Evolutionary conservation across 1,140 invertebrate species (phyloP), one percentile per base, ranked within the genome.

Genomic region (Brachionus koreanus): DNA sequence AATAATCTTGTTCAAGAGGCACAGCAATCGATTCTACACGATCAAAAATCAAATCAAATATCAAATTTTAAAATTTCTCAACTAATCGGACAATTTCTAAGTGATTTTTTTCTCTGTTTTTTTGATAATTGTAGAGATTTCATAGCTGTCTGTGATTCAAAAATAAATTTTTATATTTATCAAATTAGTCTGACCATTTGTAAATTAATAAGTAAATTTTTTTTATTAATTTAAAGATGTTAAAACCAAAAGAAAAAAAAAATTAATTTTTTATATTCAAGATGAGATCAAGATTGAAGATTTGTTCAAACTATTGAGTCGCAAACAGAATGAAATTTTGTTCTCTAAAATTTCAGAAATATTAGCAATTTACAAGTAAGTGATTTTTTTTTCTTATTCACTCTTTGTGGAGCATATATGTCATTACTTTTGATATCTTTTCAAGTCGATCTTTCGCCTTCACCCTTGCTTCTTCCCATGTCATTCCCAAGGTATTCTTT

Each of bases 1-100:
- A 79, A 79, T 6, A 42, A 61, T 6, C 5, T 57, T 19, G n/a
- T 79, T 6, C 19, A 57, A 35, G 49, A 79, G 5, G 76, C 35
- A 2, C 23, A 29, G 1, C 0, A 10, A 25, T 25, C 23, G 19
- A 25, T 69, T 37, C 25, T 5, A 3, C 10, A 35, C 1, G 74
- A 76, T 19, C 29, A 16, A 19, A 74, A 74, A 43, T 46, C 74
- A 57, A 76, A 76, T 49, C 74, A 76, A 77, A 77, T 77, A 35
- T 52, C 75, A 5, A 63, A 65, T 43, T 79, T 43, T 19, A 79
- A 79, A 42, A 79, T 37, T 65, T 57, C 33, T 6, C 76, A 61
- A 61, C 7, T 39, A 19, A 42, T 79, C 10, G 16, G 19, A n/a
- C 76, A 79, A 35, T 57, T 65, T 61, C 57, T 79, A 7, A 25